Percentiles rank a stretch among this genome's conserved stretches.
These are phyloP conservation scores for Tricholaema leucomelas DNA, from an alignment of 2,113 vertebrate species.

Conservation along the genomic window DNA sequence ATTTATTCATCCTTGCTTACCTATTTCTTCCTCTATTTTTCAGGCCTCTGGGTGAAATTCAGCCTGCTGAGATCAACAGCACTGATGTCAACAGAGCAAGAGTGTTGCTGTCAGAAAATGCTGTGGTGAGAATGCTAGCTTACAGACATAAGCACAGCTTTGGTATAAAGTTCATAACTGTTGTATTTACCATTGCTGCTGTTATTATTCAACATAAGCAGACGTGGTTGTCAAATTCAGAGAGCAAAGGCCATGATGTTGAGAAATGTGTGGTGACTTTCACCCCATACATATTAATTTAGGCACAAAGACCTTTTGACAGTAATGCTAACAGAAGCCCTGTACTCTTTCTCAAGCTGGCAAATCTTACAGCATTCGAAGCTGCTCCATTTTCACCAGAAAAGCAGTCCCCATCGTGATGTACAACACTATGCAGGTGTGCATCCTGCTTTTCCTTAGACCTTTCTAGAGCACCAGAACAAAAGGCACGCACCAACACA, in stretches of 20 bases:
- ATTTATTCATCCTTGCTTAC: background rate
- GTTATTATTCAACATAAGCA: background rate
- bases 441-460: background rate
- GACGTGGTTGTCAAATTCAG: background rate
- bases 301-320: background rate
- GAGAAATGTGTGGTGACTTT: background rate
- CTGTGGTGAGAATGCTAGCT: background rate
- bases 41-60: background rate
- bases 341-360: background rate
- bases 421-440: background rate
- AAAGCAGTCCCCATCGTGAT: background rate
- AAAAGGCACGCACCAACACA: background rate
- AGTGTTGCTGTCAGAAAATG: background rate
- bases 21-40: background rate
- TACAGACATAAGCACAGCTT: background rate
- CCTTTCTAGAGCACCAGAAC: slow-evolving; percentile 3
- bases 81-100: background rate
- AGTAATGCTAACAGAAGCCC: background rate
- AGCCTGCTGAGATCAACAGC: background rate
- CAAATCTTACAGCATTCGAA: background rate
- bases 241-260: background rate
- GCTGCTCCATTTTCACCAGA: background rate
- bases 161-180: background rate
- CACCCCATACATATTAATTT: background rate
- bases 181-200: background rate